phyloP scores from a whole-genome alignment of 2,113 vertebrate species.

The Scomber scombrus region DNA sequence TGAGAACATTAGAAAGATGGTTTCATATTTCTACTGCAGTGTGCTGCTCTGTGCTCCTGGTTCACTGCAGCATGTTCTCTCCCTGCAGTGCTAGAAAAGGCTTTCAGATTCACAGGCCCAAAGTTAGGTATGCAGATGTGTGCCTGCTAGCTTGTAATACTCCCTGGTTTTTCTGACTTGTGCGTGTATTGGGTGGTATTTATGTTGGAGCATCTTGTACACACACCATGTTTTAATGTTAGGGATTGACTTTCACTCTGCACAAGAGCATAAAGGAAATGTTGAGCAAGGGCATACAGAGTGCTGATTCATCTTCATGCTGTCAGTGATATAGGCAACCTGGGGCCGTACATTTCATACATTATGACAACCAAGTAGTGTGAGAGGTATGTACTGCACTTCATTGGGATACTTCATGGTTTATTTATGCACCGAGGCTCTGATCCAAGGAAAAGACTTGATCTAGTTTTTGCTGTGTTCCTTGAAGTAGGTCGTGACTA shows the following conservation, averaged over 20 bases:
- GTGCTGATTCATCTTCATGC: conserved; percentile 63
- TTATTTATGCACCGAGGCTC: conserved; percentile 23
- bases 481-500: neutral
- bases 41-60: conserved; percentile 34
- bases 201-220: conserved; percentile 17
- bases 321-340: conserved; percentile 43
- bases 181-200: conserved; percentile 23
- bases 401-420: conserved; percentile 11
- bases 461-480: neutral
- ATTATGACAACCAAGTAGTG: conserved; percentile 22
- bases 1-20: conserved; percentile 45
- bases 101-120: conserved; percentile 50
- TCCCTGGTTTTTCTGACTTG: conserved; percentile 24
- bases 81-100: conserved; percentile 57
- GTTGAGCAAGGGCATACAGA: conserved; percentile 42
- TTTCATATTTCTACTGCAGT: conserved; percentile 79
- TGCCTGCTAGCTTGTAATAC: neutral
- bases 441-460: neutral
- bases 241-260: conserved; percentile 33
- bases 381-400: neutral
- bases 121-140: conserved; percentile 2
- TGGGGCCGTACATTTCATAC: conserved; percentile 48
- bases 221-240: conserved; percentile 10
- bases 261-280: conserved; percentile 37
- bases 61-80: conserved; percentile 64